Base-by-base conservation (phyloP, 2,888 invertebrate species). In the Hyppa rectilinea region DNA sequence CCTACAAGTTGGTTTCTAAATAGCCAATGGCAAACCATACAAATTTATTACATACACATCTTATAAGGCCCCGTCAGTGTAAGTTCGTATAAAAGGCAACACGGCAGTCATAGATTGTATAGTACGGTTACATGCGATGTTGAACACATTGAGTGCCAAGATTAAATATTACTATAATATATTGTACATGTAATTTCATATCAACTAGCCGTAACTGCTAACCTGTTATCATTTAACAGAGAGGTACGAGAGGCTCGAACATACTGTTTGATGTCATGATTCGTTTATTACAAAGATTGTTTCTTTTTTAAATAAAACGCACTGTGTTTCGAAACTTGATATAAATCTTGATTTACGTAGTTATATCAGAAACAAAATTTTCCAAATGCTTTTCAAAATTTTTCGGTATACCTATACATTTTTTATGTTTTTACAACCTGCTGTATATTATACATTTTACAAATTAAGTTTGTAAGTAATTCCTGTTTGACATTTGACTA, bases 51-150 rank as follows among this genome's bases (percentile, higher is more conserved):
- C 38, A 50, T 72, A 77, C 40, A 60, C 31, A 64, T 70, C 67
- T 66, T 68, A 68, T 85, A 86, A 85, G 86, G 86, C 86, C 83
- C 68, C 86, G 50, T 85, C 17, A 50, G 45, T 62, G 70, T 49
- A 67, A 61, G 65, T 75, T 60, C 53, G 45, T 64, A 50, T 59
- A 61, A 61, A 81, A 80, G 82, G 74, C 82, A 80, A 64, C 62
- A 58, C 23, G 56, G 65, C 73, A 77, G 70, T 70, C 65, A 45
- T 56, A 68, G 23, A 59, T 64, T 69, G 20, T 63, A 43, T 23
- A 53, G 31, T 71, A 71, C 29, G 43, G 67, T 69, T 50, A 67
- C 40, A 58, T 50, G 55, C 45, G 49, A 67, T 52, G 36, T 64
- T 70, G 45, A 82, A 78, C 72, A 68, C 56, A 67, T 47, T 65